Conservation (phyloP, 2,888 invertebrate species). For the Acronicta psi region DNA sequence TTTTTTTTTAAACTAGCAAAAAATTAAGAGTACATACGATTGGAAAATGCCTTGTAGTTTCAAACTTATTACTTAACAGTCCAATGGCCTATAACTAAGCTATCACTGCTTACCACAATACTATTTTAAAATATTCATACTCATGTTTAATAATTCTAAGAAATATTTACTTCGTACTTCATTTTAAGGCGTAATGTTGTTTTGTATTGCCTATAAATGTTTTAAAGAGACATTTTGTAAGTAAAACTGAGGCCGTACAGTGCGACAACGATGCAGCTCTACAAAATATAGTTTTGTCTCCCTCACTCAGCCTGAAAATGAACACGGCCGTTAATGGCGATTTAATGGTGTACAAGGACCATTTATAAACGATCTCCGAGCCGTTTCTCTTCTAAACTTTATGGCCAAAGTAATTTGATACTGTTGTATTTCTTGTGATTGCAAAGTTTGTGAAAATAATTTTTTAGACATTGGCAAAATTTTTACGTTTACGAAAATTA, state of each 20-base stretch:
- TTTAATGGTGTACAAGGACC: constrained; percentile 15
- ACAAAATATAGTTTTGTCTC: no score
- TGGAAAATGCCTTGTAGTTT: no score
- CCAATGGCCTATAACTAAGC: no score
- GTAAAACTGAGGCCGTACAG: not conserved
- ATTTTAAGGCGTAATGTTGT: not conserved
- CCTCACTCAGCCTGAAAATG: no score
- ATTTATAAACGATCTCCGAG: constrained; percentile 10
- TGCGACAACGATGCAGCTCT: no score
- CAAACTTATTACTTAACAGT: no score
- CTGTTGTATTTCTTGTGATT: not conserved
- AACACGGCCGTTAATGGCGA: constrained; percentile 1
- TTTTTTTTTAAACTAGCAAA: no score
- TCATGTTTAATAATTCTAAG: not conserved
- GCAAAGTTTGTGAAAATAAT: not conserved
- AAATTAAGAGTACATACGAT: no score
- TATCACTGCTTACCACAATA: not conserved
- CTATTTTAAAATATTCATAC: not conserved
- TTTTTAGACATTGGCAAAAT: not conserved
- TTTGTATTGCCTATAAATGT: constrained; percentile 4
- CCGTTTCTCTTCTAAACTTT: constrained; percentile 27
- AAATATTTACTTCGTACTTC: not conserved
- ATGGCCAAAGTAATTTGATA: constrained; percentile 36
- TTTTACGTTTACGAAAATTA: not conserved
- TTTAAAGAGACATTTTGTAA: not conserved